A percentile compares a stretch with the other conserved stretches of the same genome.
These are phyloP conservation scores for Amazona vittata DNA, from an alignment of 2,113 vertebrate species.

Conservation along the genomic window DNA sequence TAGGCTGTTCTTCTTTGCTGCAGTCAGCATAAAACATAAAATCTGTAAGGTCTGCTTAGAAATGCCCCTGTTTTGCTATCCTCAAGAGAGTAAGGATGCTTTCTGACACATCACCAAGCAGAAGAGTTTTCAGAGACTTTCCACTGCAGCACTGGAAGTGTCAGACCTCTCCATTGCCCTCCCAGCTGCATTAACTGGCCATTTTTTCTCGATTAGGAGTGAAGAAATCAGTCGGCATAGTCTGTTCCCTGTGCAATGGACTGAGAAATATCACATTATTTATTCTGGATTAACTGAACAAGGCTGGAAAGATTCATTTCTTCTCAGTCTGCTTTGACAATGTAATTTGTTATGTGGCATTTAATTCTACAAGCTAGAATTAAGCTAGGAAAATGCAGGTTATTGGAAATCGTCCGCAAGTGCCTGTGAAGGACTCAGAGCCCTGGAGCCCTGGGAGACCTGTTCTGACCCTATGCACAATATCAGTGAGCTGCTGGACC, in stretches of 20 bases:
- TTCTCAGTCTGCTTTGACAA: conserved; percentile 42
- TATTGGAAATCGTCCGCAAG: neutral
- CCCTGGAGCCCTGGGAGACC: fast-evolving
- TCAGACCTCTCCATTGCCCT: neutral
- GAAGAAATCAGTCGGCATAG: conserved; percentile 30
- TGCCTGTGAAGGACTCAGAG: fast-evolving
- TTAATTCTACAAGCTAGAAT: conserved; percentile 15
- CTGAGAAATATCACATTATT: conserved; percentile 43
- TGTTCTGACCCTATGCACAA: neutral
- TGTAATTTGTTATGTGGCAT: neutral
- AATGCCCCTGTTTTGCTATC: neutral
- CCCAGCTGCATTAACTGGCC: neutral
- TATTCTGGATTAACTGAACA: conserved; percentile 24
- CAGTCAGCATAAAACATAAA: neutral
- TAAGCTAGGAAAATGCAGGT: neutral
- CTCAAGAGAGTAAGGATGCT: neutral
- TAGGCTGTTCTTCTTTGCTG: neutral
- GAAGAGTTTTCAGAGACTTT: neutral
- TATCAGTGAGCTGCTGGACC: neutral
- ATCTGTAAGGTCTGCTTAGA: neutral
- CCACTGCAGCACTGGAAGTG: neutral
- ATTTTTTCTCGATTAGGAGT: conserved; percentile 28
- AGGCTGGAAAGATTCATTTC: conserved; percentile 38
- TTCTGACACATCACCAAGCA: neutral
- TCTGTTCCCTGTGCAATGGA: conserved; percentile 22